Evolutionary conservation across 2,888 invertebrate genomes (phyloP).

Genomic region (Leptinotarsa haldemani): DNA sequence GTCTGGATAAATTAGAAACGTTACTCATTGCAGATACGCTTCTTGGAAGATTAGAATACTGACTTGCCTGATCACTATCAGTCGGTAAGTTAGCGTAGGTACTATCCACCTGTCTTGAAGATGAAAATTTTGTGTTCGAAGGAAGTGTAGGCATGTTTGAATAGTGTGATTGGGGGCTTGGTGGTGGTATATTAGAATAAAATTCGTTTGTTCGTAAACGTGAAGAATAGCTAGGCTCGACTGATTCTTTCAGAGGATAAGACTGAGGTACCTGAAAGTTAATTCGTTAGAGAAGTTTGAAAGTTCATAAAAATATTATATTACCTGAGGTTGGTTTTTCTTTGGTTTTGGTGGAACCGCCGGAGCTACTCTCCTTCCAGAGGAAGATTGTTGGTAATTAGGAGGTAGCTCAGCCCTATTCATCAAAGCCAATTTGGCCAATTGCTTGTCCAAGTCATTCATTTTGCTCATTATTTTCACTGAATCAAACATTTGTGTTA

Average conservation of each 20-base stretch:
- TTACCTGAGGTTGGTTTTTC: constrained; percentile 72
- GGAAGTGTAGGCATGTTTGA: constrained; percentile 56
- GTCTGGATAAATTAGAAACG: constrained; percentile 45
- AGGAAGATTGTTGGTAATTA: constrained; percentile 59
- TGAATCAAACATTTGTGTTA: constrained; percentile 15
- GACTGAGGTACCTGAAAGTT: constrained; percentile 79
- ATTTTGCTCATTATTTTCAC: constrained; percentile 56
- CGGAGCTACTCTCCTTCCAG: constrained; percentile 77
- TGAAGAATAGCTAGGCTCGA: constrained; percentile 81
- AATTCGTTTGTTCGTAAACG: constrained; percentile 70
- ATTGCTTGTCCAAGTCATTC: constrained; percentile 77
- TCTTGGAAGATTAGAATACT: constrained; percentile 51
- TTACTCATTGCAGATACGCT: constrained; percentile 50
- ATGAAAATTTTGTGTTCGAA: constrained; percentile 43
- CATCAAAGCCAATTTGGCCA: constrained; percentile 75
- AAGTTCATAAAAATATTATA: constrained; percentile 36
- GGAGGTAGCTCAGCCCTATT: constrained; percentile 66
- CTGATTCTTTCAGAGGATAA: constrained; percentile 75
- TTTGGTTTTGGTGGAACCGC: constrained; percentile 85
- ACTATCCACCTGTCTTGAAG: constrained; percentile 45
- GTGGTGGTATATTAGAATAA: constrained; percentile 64
- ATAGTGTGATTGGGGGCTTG: constrained; percentile 61
- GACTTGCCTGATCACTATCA: constrained; percentile 39
- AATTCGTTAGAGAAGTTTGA: background rate
- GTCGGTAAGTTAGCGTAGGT: constrained; percentile 56